phyloP scores from a whole-genome alignment of 2,113 vertebrate genomes.

The Syrrhaptes paradoxus region DNA sequence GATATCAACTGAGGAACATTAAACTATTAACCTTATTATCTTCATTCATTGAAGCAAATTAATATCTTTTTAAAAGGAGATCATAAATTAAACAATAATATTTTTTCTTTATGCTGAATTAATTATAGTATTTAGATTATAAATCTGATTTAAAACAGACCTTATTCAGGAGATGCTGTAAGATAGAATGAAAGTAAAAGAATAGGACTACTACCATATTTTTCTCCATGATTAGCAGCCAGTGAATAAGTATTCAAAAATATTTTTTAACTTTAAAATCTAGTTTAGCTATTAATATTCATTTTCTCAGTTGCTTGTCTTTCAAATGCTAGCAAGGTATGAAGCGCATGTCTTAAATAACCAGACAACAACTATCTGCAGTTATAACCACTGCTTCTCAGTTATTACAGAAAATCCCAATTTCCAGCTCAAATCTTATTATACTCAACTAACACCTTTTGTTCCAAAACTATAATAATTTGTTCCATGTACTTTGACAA shows the following conservation, averaged over 20 bases:
- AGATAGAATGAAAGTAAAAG: not conserved
- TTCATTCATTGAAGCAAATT: constrained; percentile 64
- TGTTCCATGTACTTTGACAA: not conserved
- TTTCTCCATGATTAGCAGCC: not conserved
- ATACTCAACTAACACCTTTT: not conserved
- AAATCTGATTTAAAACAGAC: constrained; percentile 1
- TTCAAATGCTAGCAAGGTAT: not conserved
- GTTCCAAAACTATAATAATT: not conserved
- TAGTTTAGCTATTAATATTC: not conserved
- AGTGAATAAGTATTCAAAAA: not conserved
- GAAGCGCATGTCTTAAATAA: not conserved
- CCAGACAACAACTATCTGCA: not conserved
- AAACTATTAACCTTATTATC: constrained; percentile 73
- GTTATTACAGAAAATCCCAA: not conserved
- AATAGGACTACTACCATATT: not conserved
- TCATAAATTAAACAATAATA: constrained; percentile 42
- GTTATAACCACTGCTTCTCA: not conserved
- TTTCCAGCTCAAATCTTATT: not conserved
- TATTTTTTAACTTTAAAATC: not conserved
- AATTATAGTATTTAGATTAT: constrained; percentile 38
- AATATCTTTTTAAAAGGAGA: constrained; percentile 53
- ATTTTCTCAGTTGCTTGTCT: not conserved
- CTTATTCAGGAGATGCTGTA: constrained; percentile 16
- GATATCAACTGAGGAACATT: constrained; percentile 57
- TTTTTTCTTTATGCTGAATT: constrained; percentile 41